Evolutionary conservation across 2,113 vertebrate genomes (phyloP).

Genomic region (Ciconia boyciana): DNA sequence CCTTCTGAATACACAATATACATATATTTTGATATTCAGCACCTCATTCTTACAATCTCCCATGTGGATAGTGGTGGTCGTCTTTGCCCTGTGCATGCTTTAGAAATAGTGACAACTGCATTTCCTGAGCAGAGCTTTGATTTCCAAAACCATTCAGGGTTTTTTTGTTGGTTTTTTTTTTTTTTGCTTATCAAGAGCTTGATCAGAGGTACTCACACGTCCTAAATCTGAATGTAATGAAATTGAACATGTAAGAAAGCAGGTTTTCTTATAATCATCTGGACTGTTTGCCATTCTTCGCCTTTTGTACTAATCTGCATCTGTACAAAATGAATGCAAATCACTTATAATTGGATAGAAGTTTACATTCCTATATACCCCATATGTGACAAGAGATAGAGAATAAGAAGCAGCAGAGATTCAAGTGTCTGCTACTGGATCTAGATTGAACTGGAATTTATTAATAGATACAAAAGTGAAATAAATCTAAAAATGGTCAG

Average conservation of each 20-base stretch:
- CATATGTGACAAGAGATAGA: not conserved
- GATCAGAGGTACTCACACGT: not conserved
- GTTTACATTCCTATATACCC: not conserved
- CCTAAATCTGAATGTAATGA: not conserved
- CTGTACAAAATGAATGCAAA: not conserved
- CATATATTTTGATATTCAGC: not conserved
- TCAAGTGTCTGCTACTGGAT: not conserved
- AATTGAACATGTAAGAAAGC: not conserved
- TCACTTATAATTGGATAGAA: not conserved
- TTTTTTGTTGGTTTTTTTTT: not conserved
- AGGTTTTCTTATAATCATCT: not conserved
- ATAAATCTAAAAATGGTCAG: not conserved
- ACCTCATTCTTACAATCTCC: not conserved
- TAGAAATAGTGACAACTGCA: not conserved
- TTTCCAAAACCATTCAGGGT: not conserved
- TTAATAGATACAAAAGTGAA: not conserved
- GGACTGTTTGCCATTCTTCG: not conserved
- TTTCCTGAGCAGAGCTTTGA: not conserved
- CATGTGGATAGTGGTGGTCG: not conserved
- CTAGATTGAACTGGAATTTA: not conserved
- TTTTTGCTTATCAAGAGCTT: not conserved
- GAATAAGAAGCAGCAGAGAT: not conserved
- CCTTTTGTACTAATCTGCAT: not conserved
- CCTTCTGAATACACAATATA: not conserved
- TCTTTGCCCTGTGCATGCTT: not conserved